Percentiles rank a stretch among this genome's conserved stretches.
Conservation (phyloP, 2,888 invertebrate species). For the Actias luna region DNA sequence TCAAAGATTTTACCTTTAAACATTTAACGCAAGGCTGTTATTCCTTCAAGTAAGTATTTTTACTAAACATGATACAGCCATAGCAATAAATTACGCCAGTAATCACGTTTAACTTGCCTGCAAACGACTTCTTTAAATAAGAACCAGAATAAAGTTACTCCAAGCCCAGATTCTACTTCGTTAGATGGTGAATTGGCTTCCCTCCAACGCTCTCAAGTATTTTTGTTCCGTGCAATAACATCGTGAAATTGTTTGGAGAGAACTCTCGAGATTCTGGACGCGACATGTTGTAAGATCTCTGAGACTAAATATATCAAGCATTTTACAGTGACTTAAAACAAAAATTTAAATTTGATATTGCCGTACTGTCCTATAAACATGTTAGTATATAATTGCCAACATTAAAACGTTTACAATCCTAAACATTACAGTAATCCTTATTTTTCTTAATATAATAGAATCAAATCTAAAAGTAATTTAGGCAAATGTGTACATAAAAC, state of each 20-base stretch:
- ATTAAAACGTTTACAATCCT: too few relatives aligned
- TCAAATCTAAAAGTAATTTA: too few relatives aligned
- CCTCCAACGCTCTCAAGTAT: slow-evolving; percentile 19
- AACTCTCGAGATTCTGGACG: slow-evolving; percentile 1
- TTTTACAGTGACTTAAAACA: too few relatives aligned
- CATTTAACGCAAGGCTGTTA: too few relatives aligned
- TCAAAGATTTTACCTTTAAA: too few relatives aligned
- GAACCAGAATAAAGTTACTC: background rate
- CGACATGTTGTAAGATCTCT: background rate
- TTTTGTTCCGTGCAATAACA: slow-evolving; percentile 20
- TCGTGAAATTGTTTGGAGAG: slow-evolving; percentile 10
- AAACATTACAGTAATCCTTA: too few relatives aligned
- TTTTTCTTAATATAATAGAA: too few relatives aligned
- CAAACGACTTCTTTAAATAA: background rate
- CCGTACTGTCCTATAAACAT: too few relatives aligned
- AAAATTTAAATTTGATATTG: too few relatives aligned
- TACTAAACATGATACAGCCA: background rate
- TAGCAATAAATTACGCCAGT: background rate
- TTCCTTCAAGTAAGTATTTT: too few relatives aligned
- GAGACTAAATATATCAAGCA: background rate
- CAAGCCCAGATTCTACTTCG: background rate
- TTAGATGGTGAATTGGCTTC: slow-evolving; percentile 17
- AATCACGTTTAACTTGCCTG: background rate
- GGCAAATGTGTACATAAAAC: too few relatives aligned
- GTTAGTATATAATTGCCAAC: too few relatives aligned